phyloP scores from a whole-genome alignment of 2,888 invertebrate genomes.

The Chrysodeixis includens region DNA sequence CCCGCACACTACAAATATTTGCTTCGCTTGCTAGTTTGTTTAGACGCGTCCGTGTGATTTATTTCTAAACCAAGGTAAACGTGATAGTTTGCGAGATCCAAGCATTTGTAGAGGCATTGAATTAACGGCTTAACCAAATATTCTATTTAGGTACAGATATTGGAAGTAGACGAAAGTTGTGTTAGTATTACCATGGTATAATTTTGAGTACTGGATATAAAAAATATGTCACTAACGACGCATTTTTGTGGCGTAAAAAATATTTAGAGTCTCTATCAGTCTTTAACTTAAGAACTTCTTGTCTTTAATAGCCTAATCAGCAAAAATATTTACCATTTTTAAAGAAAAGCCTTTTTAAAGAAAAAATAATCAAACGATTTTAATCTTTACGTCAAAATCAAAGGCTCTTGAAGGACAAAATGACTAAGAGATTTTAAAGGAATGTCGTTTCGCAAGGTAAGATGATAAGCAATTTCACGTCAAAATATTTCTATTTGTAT shows the following conservation, averaged over 20 bases:
- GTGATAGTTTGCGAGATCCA: not conserved
- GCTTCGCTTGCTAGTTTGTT: not conserved
- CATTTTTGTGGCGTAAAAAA: no score
- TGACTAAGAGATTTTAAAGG: not conserved
- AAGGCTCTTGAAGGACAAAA: constrained; percentile 1
- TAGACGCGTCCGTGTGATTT: not conserved
- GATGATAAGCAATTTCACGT: constrained; percentile 11
- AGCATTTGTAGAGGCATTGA: not conserved
- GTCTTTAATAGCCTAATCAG: not conserved
- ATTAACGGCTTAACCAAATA: not conserved
- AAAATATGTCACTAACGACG: no score
- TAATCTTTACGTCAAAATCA: not conserved
- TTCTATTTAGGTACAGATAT: not conserved
- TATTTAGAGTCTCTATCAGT: not conserved
- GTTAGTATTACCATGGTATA: not conserved
- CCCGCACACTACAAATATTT: not conserved
- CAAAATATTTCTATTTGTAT: not conserved
- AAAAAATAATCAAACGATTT: not conserved
- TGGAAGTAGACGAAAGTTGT: not conserved
- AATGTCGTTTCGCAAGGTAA: not conserved
- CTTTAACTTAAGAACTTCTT: not conserved
- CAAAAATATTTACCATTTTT: not conserved
- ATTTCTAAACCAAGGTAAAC: constrained; percentile 2
- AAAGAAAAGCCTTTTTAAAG: not conserved
- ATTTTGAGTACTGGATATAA: no score